Percentiles rank a stretch among this genome's conserved stretches.
phyloP scores from a whole-genome alignment of 2,888 invertebrate genomes.

The Galerucella calmariensis region DNA sequence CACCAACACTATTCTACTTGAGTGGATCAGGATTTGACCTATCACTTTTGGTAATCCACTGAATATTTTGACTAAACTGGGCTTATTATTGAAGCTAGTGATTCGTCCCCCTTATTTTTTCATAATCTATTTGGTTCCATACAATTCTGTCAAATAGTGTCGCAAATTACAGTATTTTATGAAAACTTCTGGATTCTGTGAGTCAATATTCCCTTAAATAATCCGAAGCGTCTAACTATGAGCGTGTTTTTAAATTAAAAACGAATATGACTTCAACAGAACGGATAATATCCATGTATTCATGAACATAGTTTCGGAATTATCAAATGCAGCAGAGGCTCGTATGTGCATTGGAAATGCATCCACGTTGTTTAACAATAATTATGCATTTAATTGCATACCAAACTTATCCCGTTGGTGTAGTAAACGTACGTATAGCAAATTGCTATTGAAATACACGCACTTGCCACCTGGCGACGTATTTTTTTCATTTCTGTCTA shows the following conservation, averaged over 20 bases:
- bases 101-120: no score
- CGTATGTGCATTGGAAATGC: conserved; percentile 46
- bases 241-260: neutral
- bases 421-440: conserved; percentile 21
- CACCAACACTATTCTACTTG: no score
- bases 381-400: conserved; percentile 56
- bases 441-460: conserved; percentile 2
- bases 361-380: conserved; percentile 46
- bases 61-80: no score
- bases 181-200: no score
- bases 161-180: no score
- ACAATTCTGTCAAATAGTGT: no score
- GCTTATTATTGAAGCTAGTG: no score
- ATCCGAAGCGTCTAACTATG: no score
- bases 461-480: conserved; percentile 12
- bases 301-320: conserved; percentile 45
- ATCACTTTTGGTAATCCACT: no score
- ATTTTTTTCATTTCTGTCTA: neutral
- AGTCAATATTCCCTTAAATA: no score
- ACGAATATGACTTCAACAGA: neutral
- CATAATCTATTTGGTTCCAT: no score
- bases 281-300: neutral
- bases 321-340: conserved; percentile 46
- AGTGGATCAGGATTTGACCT: no score
- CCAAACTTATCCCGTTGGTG: conserved; percentile 38